phyloP scores from a whole-genome alignment of 1,140 invertebrate genomes.

The Drosophila sp. region DNA sequence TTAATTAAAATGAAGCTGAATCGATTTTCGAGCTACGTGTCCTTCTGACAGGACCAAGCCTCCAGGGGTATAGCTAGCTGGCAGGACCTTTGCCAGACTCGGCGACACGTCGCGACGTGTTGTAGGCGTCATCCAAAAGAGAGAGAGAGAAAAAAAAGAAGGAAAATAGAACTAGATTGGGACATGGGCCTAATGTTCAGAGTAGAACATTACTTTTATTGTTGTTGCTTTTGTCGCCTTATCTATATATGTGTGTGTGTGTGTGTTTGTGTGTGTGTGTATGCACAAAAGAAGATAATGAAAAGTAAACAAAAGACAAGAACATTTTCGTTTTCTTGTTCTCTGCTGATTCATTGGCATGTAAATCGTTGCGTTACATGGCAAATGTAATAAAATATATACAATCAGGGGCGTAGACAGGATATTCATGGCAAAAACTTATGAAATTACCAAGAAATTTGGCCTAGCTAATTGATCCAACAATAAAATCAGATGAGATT shows the following conservation, averaged over 20 bases:
- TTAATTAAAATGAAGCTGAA: conserved; percentile 72
- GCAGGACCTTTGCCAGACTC: conserved; percentile 52
- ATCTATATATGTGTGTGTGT: conserved; percentile 50
- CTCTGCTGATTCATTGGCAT: conserved; percentile 69
- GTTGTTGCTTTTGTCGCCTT: conserved; percentile 44
- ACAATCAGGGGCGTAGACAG: conserved; percentile 2
- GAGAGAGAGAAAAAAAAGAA: background rate
- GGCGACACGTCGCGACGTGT: conserved; percentile 62
- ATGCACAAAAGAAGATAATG: conserved; percentile 58
- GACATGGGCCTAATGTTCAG: conserved; percentile 48
- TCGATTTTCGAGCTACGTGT: conserved; percentile 64
- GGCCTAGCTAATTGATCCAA: no score
- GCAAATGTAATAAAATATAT: conserved; percentile 50
- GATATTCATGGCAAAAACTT: background rate
- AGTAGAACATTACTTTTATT: conserved; percentile 65
- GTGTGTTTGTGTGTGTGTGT: background rate
- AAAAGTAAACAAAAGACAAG: conserved; percentile 70
- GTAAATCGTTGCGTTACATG: conserved; percentile 57
- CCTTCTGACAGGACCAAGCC: conserved; percentile 28
- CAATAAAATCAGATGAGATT: background rate
- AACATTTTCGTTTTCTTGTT: conserved; percentile 37
- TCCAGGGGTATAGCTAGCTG: conserved; percentile 20
- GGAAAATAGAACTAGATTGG: conserved; percentile 37
- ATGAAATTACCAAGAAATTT: background rate
- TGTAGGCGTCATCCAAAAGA: conserved; percentile 50